These are phyloP conservation scores for Circaetus cinerascens DNA, from an alignment of 2,113 vertebrate species.

Conservation along the genomic window DNA sequence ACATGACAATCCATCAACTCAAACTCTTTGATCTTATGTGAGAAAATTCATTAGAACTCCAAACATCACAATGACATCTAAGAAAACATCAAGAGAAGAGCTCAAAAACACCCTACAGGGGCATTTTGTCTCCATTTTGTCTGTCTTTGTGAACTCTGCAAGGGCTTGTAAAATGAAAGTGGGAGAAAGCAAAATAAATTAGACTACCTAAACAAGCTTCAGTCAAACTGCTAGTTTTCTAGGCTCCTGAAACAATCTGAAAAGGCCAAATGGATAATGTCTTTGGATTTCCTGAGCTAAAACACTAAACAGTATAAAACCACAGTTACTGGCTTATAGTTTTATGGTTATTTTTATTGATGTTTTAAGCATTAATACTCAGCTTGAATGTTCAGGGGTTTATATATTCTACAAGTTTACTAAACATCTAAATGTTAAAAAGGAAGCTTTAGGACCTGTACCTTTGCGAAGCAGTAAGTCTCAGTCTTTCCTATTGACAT, in stretches of 20 bases:
- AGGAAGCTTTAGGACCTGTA: background rate
- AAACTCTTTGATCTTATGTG: conserved; percentile 16
- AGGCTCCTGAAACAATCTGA: background rate
- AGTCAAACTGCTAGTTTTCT: background rate
- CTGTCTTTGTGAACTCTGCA: background rate
- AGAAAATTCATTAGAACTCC: conserved; percentile 49
- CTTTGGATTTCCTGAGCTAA: background rate
- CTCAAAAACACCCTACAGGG: background rate
- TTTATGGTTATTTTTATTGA: background rate
- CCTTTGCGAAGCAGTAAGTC: background rate
- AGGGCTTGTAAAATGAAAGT: background rate
- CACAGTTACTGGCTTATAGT: background rate
- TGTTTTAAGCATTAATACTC: background rate
- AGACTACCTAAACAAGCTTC: background rate
- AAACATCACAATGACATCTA: background rate
- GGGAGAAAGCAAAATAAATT: background rate
- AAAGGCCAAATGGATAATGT: background rate
- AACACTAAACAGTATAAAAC: background rate
- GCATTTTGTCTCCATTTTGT: background rate
- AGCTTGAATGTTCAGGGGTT: background rate
- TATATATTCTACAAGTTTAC: background rate
- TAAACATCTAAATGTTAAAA: background rate
- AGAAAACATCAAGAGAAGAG: conserved; percentile 6
- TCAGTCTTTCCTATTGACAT: background rate
- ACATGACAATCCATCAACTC: background rate